Evolutionary conservation across 2,888 invertebrate species (phyloP).

Genomic region (Agrochola lota): DNA sequence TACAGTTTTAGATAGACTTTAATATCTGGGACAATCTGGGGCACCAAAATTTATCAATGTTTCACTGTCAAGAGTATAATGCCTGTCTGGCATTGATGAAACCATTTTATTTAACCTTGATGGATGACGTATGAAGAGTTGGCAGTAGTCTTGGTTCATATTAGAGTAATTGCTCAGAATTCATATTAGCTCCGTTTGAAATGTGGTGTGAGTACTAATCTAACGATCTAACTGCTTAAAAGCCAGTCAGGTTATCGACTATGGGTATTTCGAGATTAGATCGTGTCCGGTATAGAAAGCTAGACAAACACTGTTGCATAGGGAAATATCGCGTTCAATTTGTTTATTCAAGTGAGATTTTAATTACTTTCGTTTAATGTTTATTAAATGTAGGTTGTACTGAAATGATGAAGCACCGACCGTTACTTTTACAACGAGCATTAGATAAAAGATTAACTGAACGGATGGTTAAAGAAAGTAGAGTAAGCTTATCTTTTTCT

Average conservation of each 20-base stretch:
- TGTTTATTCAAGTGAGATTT: constrained; percentile 37
- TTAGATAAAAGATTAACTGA: constrained; percentile 44
- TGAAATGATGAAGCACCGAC: constrained; percentile 28
- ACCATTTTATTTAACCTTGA: constrained; percentile 44
- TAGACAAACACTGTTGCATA: constrained; percentile 49
- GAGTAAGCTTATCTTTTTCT: constrained; percentile 39
- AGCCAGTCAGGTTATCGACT: constrained; percentile 64
- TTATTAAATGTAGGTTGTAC: constrained; percentile 19
- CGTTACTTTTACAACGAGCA: constrained; percentile 24
- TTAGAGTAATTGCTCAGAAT: constrained; percentile 42
- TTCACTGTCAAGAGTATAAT: constrained; percentile 69
- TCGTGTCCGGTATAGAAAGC: constrained; percentile 71
- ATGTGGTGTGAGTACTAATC: constrained; percentile 64
- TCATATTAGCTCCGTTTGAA: constrained; percentile 58
- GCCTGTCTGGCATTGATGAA: constrained; percentile 56
- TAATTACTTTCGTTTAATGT: constrained; percentile 49
- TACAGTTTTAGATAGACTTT: constrained; percentile 45
- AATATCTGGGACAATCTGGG: constrained; percentile 50
- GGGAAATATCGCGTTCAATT: constrained; percentile 49
- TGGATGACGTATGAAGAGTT: constrained; percentile 36
- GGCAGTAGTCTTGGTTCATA: constrained; percentile 25
- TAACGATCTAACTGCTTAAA: constrained; percentile 70
- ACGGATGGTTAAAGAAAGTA: constrained; percentile 37
- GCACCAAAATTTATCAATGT: constrained; percentile 65
- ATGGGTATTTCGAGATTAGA: constrained; percentile 69